Evolutionary conservation across 2,888 invertebrate species (phyloP).

Genomic region (Sycophila texana): DNA sequence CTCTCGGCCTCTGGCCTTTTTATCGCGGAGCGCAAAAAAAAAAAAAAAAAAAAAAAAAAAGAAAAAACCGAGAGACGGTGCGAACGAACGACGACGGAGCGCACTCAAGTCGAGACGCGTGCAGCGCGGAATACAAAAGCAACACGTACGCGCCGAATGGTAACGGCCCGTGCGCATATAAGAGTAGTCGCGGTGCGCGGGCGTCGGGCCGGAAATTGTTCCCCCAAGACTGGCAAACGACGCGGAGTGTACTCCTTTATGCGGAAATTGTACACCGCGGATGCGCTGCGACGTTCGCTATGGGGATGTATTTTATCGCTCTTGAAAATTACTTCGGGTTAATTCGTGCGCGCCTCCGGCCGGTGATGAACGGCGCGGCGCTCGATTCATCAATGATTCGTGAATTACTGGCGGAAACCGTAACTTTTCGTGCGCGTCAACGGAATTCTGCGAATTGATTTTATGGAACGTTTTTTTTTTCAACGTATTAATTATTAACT

Average conservation of each 20-base stretch:
- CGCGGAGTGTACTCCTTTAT: neutral
- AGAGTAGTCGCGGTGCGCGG: no score
- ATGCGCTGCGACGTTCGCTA: neutral
- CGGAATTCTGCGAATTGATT: no score
- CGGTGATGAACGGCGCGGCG: no score
- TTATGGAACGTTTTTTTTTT: neutral
- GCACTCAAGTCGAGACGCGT: neutral
- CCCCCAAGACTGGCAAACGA: constrained; percentile 4
- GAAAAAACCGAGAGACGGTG: no score
- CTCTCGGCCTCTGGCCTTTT: neutral
- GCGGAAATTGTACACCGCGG: constrained; percentile 1
- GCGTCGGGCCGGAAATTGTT: constrained; percentile 2
- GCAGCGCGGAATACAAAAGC: constrained; percentile 1
- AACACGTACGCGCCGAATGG: neutral
- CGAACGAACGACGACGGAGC: no score
- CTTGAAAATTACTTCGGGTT: no score
- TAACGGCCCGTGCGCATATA: neutral
- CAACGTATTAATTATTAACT: no score
- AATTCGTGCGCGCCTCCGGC: no score
- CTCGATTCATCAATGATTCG: no score
- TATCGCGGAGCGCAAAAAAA: neutral
- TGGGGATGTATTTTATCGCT: no score
- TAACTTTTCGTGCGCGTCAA: no score
- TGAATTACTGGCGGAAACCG: no score
- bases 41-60: neutral